Evolutionary conservation across 2,113 vertebrate genomes (phyloP).

Genomic region (Solenodon paradoxus): DNA sequence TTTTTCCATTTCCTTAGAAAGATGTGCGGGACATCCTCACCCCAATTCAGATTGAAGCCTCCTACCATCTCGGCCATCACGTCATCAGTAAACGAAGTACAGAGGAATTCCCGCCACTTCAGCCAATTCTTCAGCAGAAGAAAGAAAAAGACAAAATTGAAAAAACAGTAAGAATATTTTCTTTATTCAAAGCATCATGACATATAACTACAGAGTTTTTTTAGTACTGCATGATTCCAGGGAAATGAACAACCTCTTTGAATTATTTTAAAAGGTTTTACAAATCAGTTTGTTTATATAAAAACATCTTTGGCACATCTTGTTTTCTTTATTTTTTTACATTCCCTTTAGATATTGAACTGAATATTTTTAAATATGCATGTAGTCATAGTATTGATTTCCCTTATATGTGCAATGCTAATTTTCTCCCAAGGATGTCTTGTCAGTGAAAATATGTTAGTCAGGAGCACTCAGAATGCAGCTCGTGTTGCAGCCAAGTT

Average conservation of each 20-base stretch:
- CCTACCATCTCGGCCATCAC: conserved; percentile 87
- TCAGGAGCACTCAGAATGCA: background rate
- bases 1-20: conserved; percentile 87
- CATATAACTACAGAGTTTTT: background rate
- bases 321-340: conserved; percentile 2
- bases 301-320: background rate
- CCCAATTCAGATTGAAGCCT: conserved; percentile 89
- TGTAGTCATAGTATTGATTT: conserved; percentile 5
- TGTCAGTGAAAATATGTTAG: background rate
- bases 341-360: conserved; percentile 15
- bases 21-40: conserved; percentile 94
- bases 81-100: conserved; percentile 70
- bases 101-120: conserved; percentile 85
- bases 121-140: conserved; percentile 91
- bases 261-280: background rate
- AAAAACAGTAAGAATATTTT: conserved; percentile 85
- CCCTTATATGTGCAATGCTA: background rate
- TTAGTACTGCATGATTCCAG: background rate
- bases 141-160: conserved; percentile 82
- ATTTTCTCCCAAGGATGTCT: background rate
- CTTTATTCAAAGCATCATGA: background rate
- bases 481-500: background rate
- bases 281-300: background rate
- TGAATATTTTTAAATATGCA: conserved; percentile 32
- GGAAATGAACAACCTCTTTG: background rate